Evolutionary conservation across 1,140 invertebrate genomes (phyloP).

Genomic region (Sycobia sp.): DNA sequence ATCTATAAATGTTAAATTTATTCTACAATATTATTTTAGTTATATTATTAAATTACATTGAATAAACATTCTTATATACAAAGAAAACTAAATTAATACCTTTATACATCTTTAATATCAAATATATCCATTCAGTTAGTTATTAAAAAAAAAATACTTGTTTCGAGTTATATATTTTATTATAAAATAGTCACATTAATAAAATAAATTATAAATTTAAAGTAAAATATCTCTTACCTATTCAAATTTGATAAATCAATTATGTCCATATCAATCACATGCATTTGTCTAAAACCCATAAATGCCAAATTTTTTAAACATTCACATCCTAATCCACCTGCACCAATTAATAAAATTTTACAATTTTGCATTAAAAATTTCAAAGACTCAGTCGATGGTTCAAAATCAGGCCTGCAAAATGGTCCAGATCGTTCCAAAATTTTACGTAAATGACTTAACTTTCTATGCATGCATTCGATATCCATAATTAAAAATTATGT

Average conservation of each 20-base stretch:
- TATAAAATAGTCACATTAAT: no score
- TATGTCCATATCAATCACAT: conserved; percentile 98
- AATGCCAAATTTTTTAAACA: conserved; percentile 92
- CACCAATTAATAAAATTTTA: conserved; percentile 88
- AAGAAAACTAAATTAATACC: no score
- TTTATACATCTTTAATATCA: no score
- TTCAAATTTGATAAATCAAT: conserved; percentile 98
- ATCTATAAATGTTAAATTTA: no score
- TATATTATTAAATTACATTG: no score
- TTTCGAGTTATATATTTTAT: no score
- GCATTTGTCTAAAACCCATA: conserved; percentile 91
- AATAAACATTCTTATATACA: no score
- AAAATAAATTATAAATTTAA: no score
- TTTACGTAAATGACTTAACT: conserved; percentile 86
- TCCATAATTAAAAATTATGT: conserved; percentile 46
- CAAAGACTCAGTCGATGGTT: conserved; percentile 83
- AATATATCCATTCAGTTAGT: no score
- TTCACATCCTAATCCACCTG: conserved; percentile 97
- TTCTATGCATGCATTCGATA: conserved; percentile 53
- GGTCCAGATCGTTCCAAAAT: conserved; percentile 89
- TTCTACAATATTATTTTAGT: no score
- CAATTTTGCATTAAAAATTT: conserved; percentile 83
- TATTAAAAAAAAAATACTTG: no score
- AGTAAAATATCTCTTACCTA: conserved; percentile 59
- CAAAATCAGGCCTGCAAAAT: conserved; percentile 90